Base-by-base conservation (phyloP, 2,113 vertebrate species). In the Ictalurus furcatus region DNA sequence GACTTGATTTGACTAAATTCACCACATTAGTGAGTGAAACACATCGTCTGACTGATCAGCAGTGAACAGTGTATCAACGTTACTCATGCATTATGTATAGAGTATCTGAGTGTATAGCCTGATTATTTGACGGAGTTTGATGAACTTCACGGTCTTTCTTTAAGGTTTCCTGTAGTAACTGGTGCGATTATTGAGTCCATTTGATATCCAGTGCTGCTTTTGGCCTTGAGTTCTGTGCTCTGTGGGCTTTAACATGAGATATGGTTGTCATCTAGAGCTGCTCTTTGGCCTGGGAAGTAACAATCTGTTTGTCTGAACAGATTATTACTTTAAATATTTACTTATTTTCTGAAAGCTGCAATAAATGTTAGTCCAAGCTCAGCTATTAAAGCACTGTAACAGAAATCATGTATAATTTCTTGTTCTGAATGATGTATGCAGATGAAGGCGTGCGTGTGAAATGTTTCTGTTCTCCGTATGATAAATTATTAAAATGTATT, bases 391-490 rank as follows among this genome's bases (percentile, higher is more conserved):
- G 16, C 16, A 56, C 80, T 40, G 30, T 37, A 44, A 59, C 54
- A 82, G 3, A 59, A 81, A 81, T 37, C 13, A 19, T 71, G 37
- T 16, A 30, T 73, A 1, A 25, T 86, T 17, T 37, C 2, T 58
- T 59, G 54, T 48, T 48, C 23, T 78, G 76, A 52, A 79, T 83
- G 56, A 34, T 40, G 56, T 83, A 83, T 37, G 80, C 34, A 83
- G 30, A 37, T 23, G 21, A 3, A 61, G 16, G 16, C 17, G 6
- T 58, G 80, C 48, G 30, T n/a, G 48, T 80, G 28, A n/a, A 78
- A 74, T 74, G 74, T 79, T 79, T 79, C 13, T 1, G 0, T n/a
- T 79, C 48, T n/a, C 13, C 4, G 23, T n/a, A 52, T 7, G 9
- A 80, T 80, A 28, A 54, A 80, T 52, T 3, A 80, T 80, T 54